Evolutionary conservation across 2,113 vertebrate species (phyloP).

Genomic region (Tachuris rubrigastra): DNA sequence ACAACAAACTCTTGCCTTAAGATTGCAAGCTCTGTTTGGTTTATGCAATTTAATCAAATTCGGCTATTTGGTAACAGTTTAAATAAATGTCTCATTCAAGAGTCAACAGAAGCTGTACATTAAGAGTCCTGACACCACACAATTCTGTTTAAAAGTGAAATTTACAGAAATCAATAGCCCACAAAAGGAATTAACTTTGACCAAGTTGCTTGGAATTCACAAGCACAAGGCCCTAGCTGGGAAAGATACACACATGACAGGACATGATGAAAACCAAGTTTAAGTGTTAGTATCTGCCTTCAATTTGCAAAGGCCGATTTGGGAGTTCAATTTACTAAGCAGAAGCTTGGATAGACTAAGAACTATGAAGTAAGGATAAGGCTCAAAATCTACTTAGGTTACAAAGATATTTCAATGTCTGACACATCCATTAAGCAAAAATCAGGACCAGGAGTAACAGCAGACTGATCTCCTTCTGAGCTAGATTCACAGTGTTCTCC

Average conservation of each 20-base stretch:
- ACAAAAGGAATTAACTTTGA: background rate
- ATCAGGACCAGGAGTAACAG: background rate
- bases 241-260: background rate
- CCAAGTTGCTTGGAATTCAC: background rate
- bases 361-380: background rate
- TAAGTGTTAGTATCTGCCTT: background rate
- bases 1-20: background rate
- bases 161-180: background rate
- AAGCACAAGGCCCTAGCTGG: background rate
- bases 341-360: background rate
- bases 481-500: background rate
- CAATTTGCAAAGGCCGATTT: background rate
- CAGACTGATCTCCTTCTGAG: background rate
- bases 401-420: background rate
- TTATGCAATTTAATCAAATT: slow-evolving; percentile 60
- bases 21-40: slow-evolving; percentile 42
- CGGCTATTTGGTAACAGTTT: slow-evolving; percentile 45
- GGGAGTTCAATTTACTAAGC: background rate
- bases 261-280: background rate
- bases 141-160: background rate
- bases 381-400: background rate
- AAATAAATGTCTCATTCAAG: background rate
- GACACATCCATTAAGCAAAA: background rate
- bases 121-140: background rate
- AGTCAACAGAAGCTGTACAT: background rate